phyloP scores from a whole-genome alignment of 2,113 vertebrate species.

The Mastomys coucha region DNA sequence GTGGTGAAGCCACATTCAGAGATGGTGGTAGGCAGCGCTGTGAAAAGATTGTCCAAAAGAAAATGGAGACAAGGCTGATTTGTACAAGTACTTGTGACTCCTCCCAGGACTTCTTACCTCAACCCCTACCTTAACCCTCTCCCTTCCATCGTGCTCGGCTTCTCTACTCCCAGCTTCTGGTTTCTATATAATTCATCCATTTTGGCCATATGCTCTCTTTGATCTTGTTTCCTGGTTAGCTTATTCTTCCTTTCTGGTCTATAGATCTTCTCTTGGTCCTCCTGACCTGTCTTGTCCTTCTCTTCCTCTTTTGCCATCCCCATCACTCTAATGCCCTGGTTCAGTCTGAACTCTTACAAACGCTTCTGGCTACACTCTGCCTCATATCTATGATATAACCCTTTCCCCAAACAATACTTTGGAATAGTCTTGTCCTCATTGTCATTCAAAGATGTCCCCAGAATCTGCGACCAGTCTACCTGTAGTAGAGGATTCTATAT shows the following conservation, averaged over 20 bases:
- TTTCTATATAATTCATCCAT: background rate
- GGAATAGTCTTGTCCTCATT: background rate
- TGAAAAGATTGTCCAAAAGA: background rate
- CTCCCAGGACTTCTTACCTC: background rate
- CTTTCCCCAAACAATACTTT: no score
- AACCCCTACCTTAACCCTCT: background rate
- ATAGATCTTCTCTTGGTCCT: background rate
- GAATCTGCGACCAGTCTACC: background rate
- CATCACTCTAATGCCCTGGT: background rate
- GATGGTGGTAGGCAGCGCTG: background rate
- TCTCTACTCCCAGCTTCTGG: background rate
- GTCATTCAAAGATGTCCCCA: background rate
- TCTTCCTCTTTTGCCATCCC: background rate
- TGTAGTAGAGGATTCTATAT: background rate
- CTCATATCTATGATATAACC: background rate
- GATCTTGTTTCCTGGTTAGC: background rate
- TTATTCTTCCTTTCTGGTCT: background rate
- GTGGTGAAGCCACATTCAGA: background rate
- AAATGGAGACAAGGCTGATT: background rate
- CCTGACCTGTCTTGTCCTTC: background rate
- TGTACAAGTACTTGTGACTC: background rate
- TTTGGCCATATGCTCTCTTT: background rate
- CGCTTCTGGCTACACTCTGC: background rate
- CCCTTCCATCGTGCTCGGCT: background rate
- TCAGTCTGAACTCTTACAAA: background rate